Base-by-base conservation (phyloP, 2,888 invertebrate genomes). In the Thera obeliscata region DNA sequence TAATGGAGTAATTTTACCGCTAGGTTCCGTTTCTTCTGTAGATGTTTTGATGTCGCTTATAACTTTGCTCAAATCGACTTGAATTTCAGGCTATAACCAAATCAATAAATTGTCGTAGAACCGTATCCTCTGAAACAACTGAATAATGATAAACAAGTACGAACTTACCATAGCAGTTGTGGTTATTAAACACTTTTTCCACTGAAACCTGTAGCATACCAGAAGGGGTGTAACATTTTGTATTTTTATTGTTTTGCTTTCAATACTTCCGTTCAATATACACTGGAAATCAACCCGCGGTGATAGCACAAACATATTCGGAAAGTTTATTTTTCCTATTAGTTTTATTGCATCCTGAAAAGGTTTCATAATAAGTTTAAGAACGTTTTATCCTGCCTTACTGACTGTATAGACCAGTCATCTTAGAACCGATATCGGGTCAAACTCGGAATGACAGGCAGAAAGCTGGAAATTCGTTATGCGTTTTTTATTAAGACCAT, bases 271-370 rank as follows among this genome's bases (percentile, higher is more conserved):
- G 75, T 92, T 92, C 49, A 88, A 78, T 71, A 96, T 89, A 79
- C 95, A 95, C 57, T 94, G 94, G 80, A 97, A 96, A 81, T 95
- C 94, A 3, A 96, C 83, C 69, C 86, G 84, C 11, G 90, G 89
- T 54, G 95, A 94, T 69, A 92, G 81, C 63, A 96, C 87, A 52
- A 90, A 88, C 59, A 97, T 82, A 78, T 96, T 96, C 0, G 97
- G 96, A 81, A 95, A 96, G 85, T 96, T 95, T 1, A 96, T 94
- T 82, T 94, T 94, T 46, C 95, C 96, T 56, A 86, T 87, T 55
- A 97, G 81, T 72, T 94, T 93, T 58, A 97, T 91, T 68, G 90
- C 91, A 78, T 96, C 96, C 96, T 96, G 79, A 68, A 92, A 87
- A 68, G 57, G 7, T 41, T 33, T 46, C 9, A 33, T 52, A 52